Base-by-base conservation (phyloP, 1,140 invertebrate genomes). In the Pogonomyrmex californicus region DNA sequence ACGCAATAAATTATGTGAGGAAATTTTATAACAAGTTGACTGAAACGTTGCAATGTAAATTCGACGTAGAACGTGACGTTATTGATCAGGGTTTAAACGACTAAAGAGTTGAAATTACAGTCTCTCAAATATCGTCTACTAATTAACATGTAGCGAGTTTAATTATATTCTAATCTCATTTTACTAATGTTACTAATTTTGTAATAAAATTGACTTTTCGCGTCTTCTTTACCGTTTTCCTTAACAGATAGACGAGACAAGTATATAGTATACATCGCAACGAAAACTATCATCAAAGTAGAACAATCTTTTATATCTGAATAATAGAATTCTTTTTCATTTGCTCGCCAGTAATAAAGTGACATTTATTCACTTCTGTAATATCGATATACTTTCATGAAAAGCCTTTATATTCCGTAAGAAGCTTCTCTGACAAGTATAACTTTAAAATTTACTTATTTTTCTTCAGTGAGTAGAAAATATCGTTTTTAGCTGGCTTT, bases 301-400 rank as follows among this genome's bases (percentile, higher is more conserved):
- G 30, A n/a, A 51, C 30, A 51, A 60, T 33, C 36, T 44, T 78
- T 2, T 63, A 78, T 44, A 63, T 65, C 33, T 41, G n/a, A 33
- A 49, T 75, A 85, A 65, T 63, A 33, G 44, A 36, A 63, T 66
- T 78, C 65, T 49, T 47, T 63, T 54, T 49, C 79, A 14, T 41
- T 63, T 58, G 17, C 41, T 58, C 44, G 17, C 14, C 56, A 47
- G 44, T 75, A 60, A 82, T 36, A 30, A 38, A 73, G 14, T 60
- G 17, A 73, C 41, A 60, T 73, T 83, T 56, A 14, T 56, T 33
- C 23, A 54, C 5, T 81, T 56, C 17, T 14, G 5, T 9, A 4
- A 30, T 36, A 60, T 33, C 30, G 30, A 60, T 58, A 36, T 38
- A 75, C 23, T 23, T 23, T 23, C 23, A 23, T 23, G 23, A 23